Evolutionary conservation across 1,140 invertebrate genomes (phyloP), one percentile per base, ranked within the genome.

Genomic region (Littorina saxatilis): DNA sequence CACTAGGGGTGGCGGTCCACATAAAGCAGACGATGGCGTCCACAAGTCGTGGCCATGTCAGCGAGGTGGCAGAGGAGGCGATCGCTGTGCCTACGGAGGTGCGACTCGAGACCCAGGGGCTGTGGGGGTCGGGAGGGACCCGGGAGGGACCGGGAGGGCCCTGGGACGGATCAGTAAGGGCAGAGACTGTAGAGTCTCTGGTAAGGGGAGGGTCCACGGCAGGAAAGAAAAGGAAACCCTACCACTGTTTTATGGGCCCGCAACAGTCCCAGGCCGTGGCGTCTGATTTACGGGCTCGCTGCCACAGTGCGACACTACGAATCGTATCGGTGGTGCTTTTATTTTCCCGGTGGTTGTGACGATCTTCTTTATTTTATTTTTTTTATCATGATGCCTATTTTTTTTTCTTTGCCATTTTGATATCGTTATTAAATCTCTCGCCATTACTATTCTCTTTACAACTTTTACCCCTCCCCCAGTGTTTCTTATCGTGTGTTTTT

Each of bases 391-490:
- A 47, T 5, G 43, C 7, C 7, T 5, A 47, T 73, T 52, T 32
- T 20, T 73, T 52, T 35, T 29, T 43, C 40, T 43, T 23, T 9
- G 27, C 39, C 40, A 29, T 29, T 73, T 73, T 73, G 47, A 73
- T 73, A 23, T 73, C 37, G 9, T 43, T 32, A 50, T 73, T 43
- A 73, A 73, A 39, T 73, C 70, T 43, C 70, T 73, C 70, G 70
- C 70, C 39, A 73, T n/a, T n/a, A n/a, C 70, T 43, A 50, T 73
- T 68, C 66, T 68, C 37, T 68, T 35, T 68, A 39, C 5, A 68
- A 68, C 66, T 13, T 20, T 27, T 35, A 9, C 0, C 66, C 35
- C 61, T 9, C 61, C 27, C 27, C 61, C 29, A 27, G 0, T 23
- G 27, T 32, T 32, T 32, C 55, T 11, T 17, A 15, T 23, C n/a